Evolutionary conservation across 1,140 invertebrate genomes (phyloP), one percentile per base, ranked within the genome.

Genomic region (Phenacoccus solenopsis): DNA sequence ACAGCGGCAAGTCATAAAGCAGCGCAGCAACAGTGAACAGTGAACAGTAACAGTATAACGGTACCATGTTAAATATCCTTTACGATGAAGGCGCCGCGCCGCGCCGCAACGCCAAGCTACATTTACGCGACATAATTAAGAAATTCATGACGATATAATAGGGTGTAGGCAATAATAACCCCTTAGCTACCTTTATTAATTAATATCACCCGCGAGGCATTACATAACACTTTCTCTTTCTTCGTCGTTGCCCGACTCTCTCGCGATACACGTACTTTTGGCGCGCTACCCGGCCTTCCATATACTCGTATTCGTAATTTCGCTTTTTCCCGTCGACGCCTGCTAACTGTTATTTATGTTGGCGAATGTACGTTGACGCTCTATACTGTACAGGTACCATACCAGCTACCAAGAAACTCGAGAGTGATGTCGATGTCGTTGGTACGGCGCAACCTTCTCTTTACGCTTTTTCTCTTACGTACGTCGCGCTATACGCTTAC

Each of bases 131-230:
- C 59, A 27, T 64, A 64, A 64, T 64, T 64, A 64, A 64, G 59
- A 64, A 64, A 64, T 64, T 64, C 59, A 64, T 64, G 59, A 27
- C 59, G 59, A 64, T 64, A 64, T 64, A 64, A 64, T 64, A 64
- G 59, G 59, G 59, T 64, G 59, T 64, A 64, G 25, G 59, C 59
- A 64, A 64, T 64, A 64, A 64, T 64, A 64, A 64, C 59, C 59
- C 59, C 59, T 24, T 64, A 64, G 59, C 59, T 64, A 64, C 59
- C 59, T 64, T 64, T 64, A 64, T 64, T 64, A 64, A 64, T 64
- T 64, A 64, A 64, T 64, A 64, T 64, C 59, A 64, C 59, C 59
- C 59, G 20, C 59, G 59, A 64, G 59, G 25, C 59, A 27, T 64
- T 64, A 49, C 38, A 49, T 49, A 49, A 49, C 38, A 49, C 38